These are phyloP conservation scores for Lepus europaeus DNA, from an alignment of 2,113 vertebrate species.

Conservation along the genomic window DNA sequence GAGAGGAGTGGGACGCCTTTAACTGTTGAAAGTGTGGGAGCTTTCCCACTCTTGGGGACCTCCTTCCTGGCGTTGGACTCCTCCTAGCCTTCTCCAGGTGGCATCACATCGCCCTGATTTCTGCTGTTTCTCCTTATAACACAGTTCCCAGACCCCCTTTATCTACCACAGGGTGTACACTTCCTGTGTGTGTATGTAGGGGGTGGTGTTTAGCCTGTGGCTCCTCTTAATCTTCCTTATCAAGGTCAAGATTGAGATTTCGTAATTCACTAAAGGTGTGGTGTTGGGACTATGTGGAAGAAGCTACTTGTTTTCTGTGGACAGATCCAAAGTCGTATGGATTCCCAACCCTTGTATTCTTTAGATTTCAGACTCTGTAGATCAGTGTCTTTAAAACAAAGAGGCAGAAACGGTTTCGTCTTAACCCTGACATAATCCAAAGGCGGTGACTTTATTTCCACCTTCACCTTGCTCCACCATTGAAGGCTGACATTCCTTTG, in stretches of 20 bases:
- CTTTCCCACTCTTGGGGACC: not conserved
- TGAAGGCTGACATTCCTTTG: conserved; percentile 31
- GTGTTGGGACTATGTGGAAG: not conserved
- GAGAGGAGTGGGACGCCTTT: not conserved
- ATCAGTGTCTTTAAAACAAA: conserved; percentile 61
- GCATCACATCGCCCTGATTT: not conserved
- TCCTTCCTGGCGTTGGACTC: not conserved
- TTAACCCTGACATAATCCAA: not conserved
- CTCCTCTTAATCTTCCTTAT: not conserved
- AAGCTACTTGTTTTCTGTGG: conserved; percentile 45
- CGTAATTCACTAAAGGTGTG: conserved; percentile 53
- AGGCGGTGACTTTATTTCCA: conserved; percentile 26
- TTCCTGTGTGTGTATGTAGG: conserved; percentile 9
- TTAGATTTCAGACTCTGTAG: conserved; percentile 47
- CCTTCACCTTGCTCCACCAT: not conserved
- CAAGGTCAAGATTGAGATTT: conserved; percentile 41
- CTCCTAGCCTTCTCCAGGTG: not conserved
- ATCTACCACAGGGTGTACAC: not conserved
- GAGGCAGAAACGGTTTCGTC: not conserved
- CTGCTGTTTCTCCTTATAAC: not conserved
- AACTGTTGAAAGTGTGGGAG: not conserved
- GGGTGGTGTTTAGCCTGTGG: not conserved
- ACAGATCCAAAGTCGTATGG: conserved; percentile 42
- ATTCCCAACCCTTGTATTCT: not conserved
- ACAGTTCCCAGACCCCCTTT: not conserved